A percentile compares a stretch with the other conserved stretches of the same genome.
phyloP scores from a whole-genome alignment of 2,797 vertebrate species.

The Jordanella pulchra region DNA sequence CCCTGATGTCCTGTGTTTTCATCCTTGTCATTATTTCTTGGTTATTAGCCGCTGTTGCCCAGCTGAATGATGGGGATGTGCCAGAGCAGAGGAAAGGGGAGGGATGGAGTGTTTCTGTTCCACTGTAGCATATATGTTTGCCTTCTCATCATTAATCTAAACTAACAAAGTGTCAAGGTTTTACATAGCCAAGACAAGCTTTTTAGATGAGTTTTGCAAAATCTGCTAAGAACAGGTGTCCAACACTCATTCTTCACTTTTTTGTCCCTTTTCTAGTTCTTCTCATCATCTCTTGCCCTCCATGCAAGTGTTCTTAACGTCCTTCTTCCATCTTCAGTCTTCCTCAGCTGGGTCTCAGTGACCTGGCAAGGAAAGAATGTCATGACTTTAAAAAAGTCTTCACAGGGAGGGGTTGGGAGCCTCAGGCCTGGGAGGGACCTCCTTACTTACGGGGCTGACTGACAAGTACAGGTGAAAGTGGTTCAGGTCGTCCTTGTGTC shows the following conservation, averaged over 20 bases:
- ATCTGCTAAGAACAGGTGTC: conserved; percentile 69
- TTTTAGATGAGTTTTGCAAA: not conserved
- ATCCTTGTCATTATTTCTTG: conserved; percentile 53
- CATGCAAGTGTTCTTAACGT: conserved; percentile 22
- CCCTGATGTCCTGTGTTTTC: conserved; percentile 62
- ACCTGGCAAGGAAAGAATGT: conserved; percentile 63
- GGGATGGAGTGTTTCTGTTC: conserved; percentile 11
- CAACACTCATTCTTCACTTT: not conserved
- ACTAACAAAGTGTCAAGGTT: not conserved
- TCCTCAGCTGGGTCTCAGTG: conserved; percentile 53
- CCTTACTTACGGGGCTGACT: conserved; percentile 52
- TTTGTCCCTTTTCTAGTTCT: conserved; percentile 14
- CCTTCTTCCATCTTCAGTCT: conserved; percentile 8
- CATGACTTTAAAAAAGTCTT: conserved; percentile 55
- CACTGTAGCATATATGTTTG: conserved; percentile 18
- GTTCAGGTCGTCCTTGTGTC: conserved; percentile 63
- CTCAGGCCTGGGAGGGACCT: conserved; percentile 48
- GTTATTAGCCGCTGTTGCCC: conserved; percentile 50
- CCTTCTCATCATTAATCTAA: conserved; percentile 8
- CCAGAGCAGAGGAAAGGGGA: conserved; percentile 22
- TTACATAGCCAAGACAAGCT: conserved; percentile 3
- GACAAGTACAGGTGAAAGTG: conserved; percentile 78
- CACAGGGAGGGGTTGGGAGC: conserved; percentile 20
- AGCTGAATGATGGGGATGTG: conserved; percentile 34
- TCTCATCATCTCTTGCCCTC: conserved; percentile 15